Conservation (phyloP, 2,797 vertebrate species). For the Zenarchopterus dispar region DNA sequence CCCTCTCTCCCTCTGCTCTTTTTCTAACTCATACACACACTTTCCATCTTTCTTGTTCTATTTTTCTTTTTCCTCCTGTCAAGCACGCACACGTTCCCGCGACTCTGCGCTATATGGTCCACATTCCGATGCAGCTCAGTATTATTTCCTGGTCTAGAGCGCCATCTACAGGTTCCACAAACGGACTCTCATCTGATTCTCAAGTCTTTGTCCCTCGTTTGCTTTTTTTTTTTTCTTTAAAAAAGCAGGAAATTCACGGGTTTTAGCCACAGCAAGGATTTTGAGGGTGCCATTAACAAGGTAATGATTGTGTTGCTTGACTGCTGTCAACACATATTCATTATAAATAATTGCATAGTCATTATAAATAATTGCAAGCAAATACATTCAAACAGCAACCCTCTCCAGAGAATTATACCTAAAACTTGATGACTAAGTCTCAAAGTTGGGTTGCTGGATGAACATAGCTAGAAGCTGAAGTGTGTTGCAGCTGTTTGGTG, state of each 20-base stretch:
- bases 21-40: conserved; percentile 41
- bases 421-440: neutral
- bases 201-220: neutral
- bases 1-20: conserved; percentile 28
- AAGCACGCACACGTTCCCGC: conserved; percentile 15
- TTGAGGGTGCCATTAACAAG: conserved; percentile 3
- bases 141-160: conserved; percentile 70
- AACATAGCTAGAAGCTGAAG: conserved; percentile 8
- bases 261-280: conserved; percentile 20
- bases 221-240: neutral
- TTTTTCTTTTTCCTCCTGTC: conserved; percentile 52
- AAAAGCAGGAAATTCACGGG: conserved; percentile 13
- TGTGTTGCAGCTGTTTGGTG: neutral
- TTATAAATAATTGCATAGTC: neutral
- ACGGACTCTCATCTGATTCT: conserved; percentile 14
- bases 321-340: conserved; percentile 5
- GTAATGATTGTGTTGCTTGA: conserved; percentile 19
- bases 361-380: neutral
- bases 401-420: neutral
- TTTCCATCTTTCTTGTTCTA: conserved; percentile 63
- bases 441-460: neutral
- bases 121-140: conserved; percentile 29
- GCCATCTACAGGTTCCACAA: conserved; percentile 63
- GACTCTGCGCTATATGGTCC: conserved; percentile 37
- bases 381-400: neutral